Evolutionary conservation across 2,888 invertebrate genomes (phyloP).

Genomic region (Tromatobia lineatoria): DNA sequence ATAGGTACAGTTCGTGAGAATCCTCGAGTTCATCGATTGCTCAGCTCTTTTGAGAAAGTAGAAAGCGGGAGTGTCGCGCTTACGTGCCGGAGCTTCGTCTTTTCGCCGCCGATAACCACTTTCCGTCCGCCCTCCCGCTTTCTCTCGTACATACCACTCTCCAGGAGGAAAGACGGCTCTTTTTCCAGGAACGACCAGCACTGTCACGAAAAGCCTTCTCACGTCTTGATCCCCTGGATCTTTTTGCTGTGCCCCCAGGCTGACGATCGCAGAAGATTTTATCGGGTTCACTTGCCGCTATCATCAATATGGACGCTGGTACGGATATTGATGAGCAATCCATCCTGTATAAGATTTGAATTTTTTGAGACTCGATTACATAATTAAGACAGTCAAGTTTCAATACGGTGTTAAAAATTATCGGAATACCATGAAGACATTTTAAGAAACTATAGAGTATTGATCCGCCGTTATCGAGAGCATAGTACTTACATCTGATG

Average conservation of each 20-base stretch:
- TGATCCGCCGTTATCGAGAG: constrained; percentile 1
- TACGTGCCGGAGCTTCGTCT: constrained; percentile 48
- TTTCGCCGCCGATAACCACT: constrained; percentile 58
- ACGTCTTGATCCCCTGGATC: constrained; percentile 54
- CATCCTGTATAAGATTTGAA: background rate
- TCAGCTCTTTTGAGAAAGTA: constrained; percentile 18
- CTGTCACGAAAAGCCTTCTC: constrained; percentile 59
- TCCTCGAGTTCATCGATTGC: constrained; percentile 57
- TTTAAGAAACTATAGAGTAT: background rate
- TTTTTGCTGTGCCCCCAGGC: constrained; percentile 8
- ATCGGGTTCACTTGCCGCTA: background rate
- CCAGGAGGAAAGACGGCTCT: constrained; percentile 11
- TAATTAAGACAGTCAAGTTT: background rate
- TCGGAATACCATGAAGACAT: background rate
- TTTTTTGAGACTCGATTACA: background rate
- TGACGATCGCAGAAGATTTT: constrained; percentile 8
- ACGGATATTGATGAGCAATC: background rate
- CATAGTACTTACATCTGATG: constrained; percentile 13
- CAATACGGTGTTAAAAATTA: background rate
- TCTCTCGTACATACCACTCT: background rate
- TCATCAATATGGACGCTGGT: background rate
- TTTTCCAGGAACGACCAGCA: constrained; percentile 52
- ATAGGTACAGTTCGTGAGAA: constrained; percentile 44
- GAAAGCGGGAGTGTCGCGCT: constrained; percentile 40
- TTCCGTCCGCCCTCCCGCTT: constrained; percentile 32